phyloP scores from a whole-genome alignment of 2,888 invertebrate genomes.

The Aleiodes alternator region DNA sequence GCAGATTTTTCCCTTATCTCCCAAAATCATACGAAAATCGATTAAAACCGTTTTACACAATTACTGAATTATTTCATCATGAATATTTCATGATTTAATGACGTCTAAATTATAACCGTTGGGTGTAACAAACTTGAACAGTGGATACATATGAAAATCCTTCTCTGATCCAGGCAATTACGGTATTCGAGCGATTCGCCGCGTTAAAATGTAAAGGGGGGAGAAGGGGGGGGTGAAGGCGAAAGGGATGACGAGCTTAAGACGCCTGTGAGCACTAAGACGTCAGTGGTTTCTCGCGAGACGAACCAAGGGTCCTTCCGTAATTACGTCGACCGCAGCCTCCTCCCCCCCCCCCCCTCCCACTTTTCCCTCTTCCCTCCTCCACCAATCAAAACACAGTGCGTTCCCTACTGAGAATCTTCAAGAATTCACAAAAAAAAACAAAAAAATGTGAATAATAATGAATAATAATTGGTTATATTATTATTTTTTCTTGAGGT shows the following conservation, averaged over 20 bases:
- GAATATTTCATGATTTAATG: slow-evolving; percentile 40
- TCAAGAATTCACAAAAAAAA: not conserved
- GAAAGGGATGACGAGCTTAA: slow-evolving; percentile 51
- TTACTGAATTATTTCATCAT: not conserved
- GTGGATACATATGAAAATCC: slow-evolving; percentile 40
- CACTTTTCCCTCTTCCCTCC: slow-evolving; percentile 52
- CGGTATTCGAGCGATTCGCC: slow-evolving; percentile 66
- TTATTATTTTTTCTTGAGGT: no score
- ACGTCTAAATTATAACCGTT: not conserved
- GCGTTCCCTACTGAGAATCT: not conserved
- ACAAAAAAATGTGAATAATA: no score
- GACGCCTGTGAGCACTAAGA: slow-evolving; percentile 67
- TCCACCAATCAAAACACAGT: slow-evolving; percentile 39
- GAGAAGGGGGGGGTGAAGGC: slow-evolving; percentile 54
- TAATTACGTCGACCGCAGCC: slow-evolving; percentile 74
- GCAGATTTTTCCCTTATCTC: no score
- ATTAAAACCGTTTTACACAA: not conserved
- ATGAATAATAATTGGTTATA: no score
- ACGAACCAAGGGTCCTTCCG: slow-evolving; percentile 68
- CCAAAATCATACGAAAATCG: not conserved
- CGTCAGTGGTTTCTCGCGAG: slow-evolving; percentile 72
- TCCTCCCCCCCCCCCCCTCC: slow-evolving; percentile 53
- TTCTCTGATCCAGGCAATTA: slow-evolving; percentile 59
- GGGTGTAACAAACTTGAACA: slow-evolving; percentile 14
- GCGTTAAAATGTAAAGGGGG: slow-evolving; percentile 56